Conservation (phyloP, 2,888 invertebrate genomes). For the Stenolophus ochropezus region DNA sequence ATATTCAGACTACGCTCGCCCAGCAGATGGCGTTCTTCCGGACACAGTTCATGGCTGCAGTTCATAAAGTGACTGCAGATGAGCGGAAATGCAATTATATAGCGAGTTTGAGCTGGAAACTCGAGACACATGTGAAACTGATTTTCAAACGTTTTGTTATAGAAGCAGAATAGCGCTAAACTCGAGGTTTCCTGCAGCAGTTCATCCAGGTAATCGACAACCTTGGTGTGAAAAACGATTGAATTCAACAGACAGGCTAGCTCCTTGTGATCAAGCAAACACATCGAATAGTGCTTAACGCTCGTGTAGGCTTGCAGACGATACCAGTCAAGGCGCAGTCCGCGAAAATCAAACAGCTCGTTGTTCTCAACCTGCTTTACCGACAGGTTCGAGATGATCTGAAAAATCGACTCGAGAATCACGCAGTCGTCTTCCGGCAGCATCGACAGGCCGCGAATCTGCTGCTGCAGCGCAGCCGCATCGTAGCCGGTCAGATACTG, state of each 20-base stretch:
- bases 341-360: constrained; percentile 96
- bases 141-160: constrained; percentile 96
- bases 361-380: constrained; percentile 98
- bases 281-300: constrained; percentile 85
- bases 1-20: constrained; percentile 95
- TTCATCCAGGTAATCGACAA: constrained; percentile 98
- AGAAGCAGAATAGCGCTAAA: constrained; percentile 97
- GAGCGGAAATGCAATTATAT: constrained; percentile 97
- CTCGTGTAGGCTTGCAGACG: constrained; percentile 96
- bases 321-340: constrained; percentile 97
- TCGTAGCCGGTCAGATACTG: constrained; percentile 98
- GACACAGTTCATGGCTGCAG: constrained; percentile 98
- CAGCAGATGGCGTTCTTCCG: constrained; percentile 98
- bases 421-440: constrained; percentile 97
- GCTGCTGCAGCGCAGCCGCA: constrained; percentile 90
- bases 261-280: constrained; percentile 88
- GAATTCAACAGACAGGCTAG: constrained; percentile 95
- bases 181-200: constrained; percentile 97
- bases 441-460: constrained; percentile 87
- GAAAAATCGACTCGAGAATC: constrained; percentile 94
- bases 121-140: constrained; percentile 99
- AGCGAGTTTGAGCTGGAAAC: constrained; percentile 98
- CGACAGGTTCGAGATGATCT: constrained; percentile 87
- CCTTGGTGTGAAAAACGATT: constrained; percentile 96
- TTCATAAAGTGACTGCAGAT: constrained; percentile 99